Conservation (phyloP, 2,113 vertebrate genomes). For the Macrotus californicus region DNA sequence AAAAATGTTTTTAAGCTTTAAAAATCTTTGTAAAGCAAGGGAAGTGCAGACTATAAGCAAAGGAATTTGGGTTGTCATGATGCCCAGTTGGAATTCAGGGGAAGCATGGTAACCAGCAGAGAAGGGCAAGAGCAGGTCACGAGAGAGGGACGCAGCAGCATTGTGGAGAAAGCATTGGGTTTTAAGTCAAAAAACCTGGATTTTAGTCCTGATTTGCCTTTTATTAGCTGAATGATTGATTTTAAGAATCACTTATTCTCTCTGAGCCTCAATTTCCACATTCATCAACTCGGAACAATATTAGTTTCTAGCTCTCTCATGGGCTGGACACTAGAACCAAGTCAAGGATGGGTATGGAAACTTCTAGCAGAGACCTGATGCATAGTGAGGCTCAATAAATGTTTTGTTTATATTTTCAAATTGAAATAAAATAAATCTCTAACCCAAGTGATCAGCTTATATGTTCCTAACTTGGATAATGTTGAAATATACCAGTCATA, state of each 20-base stretch:
- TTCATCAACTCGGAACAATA: not conserved
- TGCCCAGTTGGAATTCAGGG: not conserved
- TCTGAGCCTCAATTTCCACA: not conserved
- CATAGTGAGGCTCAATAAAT: not conserved
- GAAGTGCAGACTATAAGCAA: not conserved
- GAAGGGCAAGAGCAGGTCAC: not conserved
- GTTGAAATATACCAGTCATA: not conserved
- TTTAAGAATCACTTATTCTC: not conserved
- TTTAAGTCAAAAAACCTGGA: not conserved
- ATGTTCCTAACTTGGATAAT: not conserved
- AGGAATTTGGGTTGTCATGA: not conserved
- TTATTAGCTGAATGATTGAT: not conserved
- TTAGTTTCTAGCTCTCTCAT: not conserved
- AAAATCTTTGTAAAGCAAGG: not conserved
- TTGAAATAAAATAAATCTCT: slow-evolving; percentile 3
- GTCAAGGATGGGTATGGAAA: not conserved
- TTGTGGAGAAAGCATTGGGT: not conserved
- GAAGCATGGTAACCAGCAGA: not conserved
- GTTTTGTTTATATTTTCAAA: not conserved
- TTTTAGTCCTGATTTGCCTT: not conserved
- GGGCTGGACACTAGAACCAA: not conserved
- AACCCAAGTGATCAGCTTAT: not conserved
- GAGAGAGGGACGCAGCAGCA: fast-evolving
- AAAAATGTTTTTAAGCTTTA: not conserved
- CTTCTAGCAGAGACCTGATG: not conserved